A percentile compares a stretch with the other conserved stretches of the same genome.
Evolutionary conservation across 2,888 invertebrate genomes (phyloP).

Genomic region (Caenorhabditis japonica): DNA sequence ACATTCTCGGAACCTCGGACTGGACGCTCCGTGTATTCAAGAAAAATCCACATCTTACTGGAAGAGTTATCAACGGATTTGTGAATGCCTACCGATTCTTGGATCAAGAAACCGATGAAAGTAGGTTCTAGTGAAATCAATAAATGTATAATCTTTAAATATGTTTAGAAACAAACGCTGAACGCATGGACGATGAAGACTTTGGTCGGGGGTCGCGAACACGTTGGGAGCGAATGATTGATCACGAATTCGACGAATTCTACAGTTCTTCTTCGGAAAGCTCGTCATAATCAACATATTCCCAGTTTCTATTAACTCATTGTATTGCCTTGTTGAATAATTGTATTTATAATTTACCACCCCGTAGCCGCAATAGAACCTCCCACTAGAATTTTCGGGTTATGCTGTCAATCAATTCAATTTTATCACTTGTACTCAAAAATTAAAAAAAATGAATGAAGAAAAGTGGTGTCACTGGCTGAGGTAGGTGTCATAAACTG

Average conservation of each 20-base stretch:
- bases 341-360: too few relatives aligned
- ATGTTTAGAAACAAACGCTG: slow-evolving; percentile 31
- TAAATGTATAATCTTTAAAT: too few relatives aligned
- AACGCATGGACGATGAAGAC: slow-evolving; percentile 31
- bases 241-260: slow-evolving; percentile 22
- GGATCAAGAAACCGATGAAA: slow-evolving; percentile 34
- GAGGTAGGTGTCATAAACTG: slow-evolving; percentile 56
- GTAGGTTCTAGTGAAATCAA: too few relatives aligned
- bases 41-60: neutral
- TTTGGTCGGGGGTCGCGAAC: slow-evolving; percentile 30
- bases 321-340: too few relatives aligned
- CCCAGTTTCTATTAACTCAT: too few relatives aligned
- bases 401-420: too few relatives aligned
- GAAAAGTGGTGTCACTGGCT: neutral
- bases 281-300: too few relatives aligned
- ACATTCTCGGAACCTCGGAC: slow-evolving; percentile 25
- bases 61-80: slow-evolving; percentile 38
- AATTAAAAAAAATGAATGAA: neutral
- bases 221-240: slow-evolving; percentile 32
- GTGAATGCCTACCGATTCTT: slow-evolving; percentile 21
- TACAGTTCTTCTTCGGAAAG: too few relatives aligned
- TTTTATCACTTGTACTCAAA: too few relatives aligned
- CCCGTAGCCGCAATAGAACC: too few relatives aligned
- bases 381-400: too few relatives aligned
- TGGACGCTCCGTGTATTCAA: slow-evolving; percentile 30